Evolutionary conservation across 2,797 vertebrate species (phyloP).

Genomic region (Lophura swinhoii): DNA sequence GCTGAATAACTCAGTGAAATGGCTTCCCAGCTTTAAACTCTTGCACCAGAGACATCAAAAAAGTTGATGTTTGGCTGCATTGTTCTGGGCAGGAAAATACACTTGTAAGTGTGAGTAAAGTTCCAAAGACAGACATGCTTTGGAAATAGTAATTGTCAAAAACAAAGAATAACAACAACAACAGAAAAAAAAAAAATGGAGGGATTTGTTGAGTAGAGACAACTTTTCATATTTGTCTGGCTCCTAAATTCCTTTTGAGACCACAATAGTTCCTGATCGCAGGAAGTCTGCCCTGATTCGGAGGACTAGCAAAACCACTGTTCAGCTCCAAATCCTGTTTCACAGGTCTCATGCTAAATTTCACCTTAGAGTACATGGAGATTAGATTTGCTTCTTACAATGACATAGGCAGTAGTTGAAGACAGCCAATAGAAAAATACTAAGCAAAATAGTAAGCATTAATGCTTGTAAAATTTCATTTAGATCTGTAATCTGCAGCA

Average conservation of each 20-base stretch:
- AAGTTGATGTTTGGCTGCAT: background rate
- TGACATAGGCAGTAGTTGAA: background rate
- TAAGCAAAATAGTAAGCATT: background rate
- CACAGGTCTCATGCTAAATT: background rate
- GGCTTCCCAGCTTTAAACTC: background rate
- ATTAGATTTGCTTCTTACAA: background rate
- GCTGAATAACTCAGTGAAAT: background rate
- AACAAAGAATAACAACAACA: background rate
- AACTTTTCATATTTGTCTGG: background rate
- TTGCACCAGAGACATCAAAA: background rate
- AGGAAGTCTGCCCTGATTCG: background rate
- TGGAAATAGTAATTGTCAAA: background rate
- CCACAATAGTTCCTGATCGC: background rate
- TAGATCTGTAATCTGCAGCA: background rate
- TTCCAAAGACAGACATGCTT: background rate
- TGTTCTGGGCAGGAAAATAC: background rate
- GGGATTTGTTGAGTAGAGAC: background rate
- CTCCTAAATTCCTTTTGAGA: constrained; percentile 3
- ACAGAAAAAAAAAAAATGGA: background rate
- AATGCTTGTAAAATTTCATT: background rate
- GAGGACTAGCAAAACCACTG: background rate
- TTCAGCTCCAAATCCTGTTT: constrained; percentile 13
- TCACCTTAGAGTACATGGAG: background rate
- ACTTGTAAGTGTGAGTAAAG: background rate
- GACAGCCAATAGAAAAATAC: background rate